Percentiles rank a stretch among this genome's conserved stretches.
Conservation (phyloP, 2,113 vertebrate genomes). For the Pachycephala philippinensis region DNA sequence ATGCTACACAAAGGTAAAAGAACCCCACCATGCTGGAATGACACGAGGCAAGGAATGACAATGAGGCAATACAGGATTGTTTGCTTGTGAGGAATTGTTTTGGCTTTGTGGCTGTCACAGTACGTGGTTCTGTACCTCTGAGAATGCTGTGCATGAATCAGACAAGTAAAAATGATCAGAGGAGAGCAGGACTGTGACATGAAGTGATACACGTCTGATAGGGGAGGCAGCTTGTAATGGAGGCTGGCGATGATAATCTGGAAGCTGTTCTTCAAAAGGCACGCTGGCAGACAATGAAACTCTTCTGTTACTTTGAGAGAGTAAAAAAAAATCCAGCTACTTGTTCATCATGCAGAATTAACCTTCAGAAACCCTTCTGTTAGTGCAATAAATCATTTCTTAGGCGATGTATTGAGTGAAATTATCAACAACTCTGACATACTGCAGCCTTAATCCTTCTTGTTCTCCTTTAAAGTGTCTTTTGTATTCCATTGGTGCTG, state of each 20-base stretch:
- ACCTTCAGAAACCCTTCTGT: neutral
- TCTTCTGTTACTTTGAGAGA: neutral
- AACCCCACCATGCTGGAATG: neutral
- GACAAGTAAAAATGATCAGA: neutral
- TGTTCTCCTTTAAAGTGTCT: neutral
- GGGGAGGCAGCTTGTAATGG: neutral
- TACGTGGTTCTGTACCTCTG: neutral
- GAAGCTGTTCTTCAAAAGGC: neutral
- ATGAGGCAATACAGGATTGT: neutral
- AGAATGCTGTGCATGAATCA: neutral
- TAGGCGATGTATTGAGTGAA: neutral
- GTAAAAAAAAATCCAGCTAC: neutral
- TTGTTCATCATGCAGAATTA: neutral
- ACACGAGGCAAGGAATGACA: neutral
- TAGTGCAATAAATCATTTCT: neutral
- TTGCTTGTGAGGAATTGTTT: neutral
- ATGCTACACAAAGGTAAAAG: neutral
- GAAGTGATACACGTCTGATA: neutral
- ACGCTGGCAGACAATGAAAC: neutral
- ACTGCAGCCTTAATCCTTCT: neutral
- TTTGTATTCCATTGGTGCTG: neutral
- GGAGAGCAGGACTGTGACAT: neutral
- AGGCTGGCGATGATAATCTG: neutral
- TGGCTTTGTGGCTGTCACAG: neutral
- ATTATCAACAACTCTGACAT: neutral